Base-by-base conservation (phyloP, 1,140 invertebrate species). In the Ceratina calcarata region DNA sequence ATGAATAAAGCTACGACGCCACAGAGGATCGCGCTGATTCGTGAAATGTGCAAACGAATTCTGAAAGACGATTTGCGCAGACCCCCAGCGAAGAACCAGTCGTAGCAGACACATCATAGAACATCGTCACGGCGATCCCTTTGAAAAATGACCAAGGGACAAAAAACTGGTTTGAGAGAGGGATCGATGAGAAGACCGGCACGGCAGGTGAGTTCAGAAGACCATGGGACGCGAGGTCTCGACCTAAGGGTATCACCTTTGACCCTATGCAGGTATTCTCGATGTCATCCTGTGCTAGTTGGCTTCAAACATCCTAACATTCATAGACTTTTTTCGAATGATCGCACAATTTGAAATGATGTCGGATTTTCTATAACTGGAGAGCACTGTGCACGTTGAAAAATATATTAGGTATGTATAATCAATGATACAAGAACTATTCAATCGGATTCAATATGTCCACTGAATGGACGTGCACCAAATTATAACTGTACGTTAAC, bases 1-100 rank as follows among this genome's bases (percentile, higher is more conserved):
- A 89, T 90, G 90, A 90, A 90, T 90, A 90, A 90, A 90, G 88
- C 89, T 84, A 80, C 68, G 53, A 68, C 60, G 61, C 60, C 62
- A n/a, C 70, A 22, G 64, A 22, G 16, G n/a, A 65, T 60, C 60
- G 70, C 24, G 37, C 37, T 27, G 27, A 67, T 81, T 81, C 64
- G 15, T 65, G 20, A n/a, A 69, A 71, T 64, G 58, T 80, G 78
- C 70, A 82, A 82, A 72, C 66, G 27, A 13, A 77, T 72, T 68
- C 58, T 80, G 45, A 10, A 20, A 61, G 55, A 49, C 24, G 57
- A 66, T 37, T 12, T 8, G 12, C 53, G 22, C 22, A 18, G 78
- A 87, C 82, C 89, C 78, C 85, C 82, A 84, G 84, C 84, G 55
- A 90, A 85, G 81, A 87, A 91, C 91, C 79, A 78, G 91, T 91